These are phyloP conservation scores for Potamarius usumacintae DNA, from an alignment of 2,113 vertebrate genomes.

Conservation along the genomic window DNA sequence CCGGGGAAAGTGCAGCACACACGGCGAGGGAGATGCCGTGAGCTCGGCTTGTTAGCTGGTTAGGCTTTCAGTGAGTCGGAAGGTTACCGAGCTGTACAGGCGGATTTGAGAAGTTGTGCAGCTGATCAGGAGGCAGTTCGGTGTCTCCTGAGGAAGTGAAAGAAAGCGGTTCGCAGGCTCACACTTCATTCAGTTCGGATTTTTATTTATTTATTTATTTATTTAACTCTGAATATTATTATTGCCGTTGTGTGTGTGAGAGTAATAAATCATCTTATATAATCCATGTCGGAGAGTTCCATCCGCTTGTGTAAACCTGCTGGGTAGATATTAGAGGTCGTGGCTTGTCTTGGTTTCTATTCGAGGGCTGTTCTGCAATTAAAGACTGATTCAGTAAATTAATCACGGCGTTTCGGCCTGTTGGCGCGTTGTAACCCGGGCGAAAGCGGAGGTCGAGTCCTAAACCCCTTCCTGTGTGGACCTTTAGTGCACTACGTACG, in stretches of 20 bases:
- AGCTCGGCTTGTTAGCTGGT: too few species aligned
- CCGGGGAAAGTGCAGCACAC: not conserved
- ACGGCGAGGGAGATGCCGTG: too few species aligned
- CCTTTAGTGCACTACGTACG: not conserved
- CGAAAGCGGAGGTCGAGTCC: not conserved
- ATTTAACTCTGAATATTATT: not conserved
- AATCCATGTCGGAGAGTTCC: not conserved
- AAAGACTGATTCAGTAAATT: not conserved
- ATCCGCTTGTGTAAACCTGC: not conserved
- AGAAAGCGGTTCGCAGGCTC: not conserved
- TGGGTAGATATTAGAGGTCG: not conserved
- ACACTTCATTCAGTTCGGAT: not conserved
- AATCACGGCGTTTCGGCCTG: constrained; percentile 8
- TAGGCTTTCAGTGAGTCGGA: too few species aligned
- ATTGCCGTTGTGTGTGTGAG: not conserved
- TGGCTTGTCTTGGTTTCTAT: not conserved
- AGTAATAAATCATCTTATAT: not conserved
- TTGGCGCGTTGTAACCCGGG: constrained; percentile 12
- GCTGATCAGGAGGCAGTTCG: not conserved
- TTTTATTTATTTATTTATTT: not conserved
- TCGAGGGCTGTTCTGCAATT: not conserved
- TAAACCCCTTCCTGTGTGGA: not conserved
- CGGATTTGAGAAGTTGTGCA: not conserved
- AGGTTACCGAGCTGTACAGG: too few species aligned
- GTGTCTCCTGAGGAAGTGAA: not conserved